These are phyloP conservation scores for Zelleria hepariella DNA, from an alignment of 2,888 invertebrate genomes.

Conservation along the genomic window DNA sequence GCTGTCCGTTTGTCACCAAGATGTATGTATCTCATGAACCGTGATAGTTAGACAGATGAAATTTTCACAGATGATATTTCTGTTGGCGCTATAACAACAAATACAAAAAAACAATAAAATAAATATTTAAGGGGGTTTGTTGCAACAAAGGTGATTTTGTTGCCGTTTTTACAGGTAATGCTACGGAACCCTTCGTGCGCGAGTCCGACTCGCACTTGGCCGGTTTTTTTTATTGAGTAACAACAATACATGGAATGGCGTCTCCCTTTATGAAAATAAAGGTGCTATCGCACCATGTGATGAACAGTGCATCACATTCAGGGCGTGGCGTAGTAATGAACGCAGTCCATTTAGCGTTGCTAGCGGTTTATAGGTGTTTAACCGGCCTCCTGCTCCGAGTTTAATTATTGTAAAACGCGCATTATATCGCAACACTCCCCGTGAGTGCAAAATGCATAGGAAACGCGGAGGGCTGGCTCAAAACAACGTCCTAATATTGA, in stretches of 20 bases:
- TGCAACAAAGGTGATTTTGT: too few relatives aligned
- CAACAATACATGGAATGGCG: background rate
- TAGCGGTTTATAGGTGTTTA: conserved; percentile 56
- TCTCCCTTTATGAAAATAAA: background rate
- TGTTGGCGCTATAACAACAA: too few relatives aligned
- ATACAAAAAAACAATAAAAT: too few relatives aligned
- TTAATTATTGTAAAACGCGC: conserved; percentile 55
- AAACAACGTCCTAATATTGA: too few relatives aligned
- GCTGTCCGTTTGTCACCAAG: too few relatives aligned
- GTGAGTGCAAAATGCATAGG: background rate
- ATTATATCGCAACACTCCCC: conserved; percentile 13
- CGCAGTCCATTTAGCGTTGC: conserved; percentile 45
- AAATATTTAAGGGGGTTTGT: too few relatives aligned
- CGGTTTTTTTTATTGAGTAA: background rate
- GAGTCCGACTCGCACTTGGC: background rate
- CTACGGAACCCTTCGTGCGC: background rate
- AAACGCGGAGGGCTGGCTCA: too few relatives aligned
- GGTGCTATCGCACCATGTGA: too few relatives aligned
- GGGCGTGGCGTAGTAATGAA: conserved; percentile 48
- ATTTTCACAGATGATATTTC: too few relatives aligned
- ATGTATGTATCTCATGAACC: too few relatives aligned
- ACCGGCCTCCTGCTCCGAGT: conserved; percentile 31
- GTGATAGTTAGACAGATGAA: too few relatives aligned
- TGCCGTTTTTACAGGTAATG: too few relatives aligned
- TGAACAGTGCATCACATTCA: background rate